A percentile compares a stretch with the other conserved stretches of the same genome.
phyloP scores from a whole-genome alignment of 2,113 vertebrate genomes.

The Meles meles region DNA sequence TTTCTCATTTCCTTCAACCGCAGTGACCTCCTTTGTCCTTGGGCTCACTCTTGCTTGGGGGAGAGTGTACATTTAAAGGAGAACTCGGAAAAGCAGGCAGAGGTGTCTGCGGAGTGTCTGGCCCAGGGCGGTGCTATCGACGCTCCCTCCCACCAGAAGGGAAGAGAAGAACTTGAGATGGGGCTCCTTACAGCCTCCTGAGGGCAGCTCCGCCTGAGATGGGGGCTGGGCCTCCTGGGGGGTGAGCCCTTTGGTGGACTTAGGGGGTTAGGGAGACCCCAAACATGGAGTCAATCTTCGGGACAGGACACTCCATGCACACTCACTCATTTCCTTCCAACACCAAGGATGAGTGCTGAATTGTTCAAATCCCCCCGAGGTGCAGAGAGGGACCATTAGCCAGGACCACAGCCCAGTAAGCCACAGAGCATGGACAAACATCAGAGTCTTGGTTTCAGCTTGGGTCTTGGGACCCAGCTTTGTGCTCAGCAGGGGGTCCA shows the following conservation, averaged over 20 bases:
- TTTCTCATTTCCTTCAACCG: not conserved
- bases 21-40: not conserved
- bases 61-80: not conserved
- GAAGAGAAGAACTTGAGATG: not conserved
- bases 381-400: not conserved
- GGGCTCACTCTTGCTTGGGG: not conserved
- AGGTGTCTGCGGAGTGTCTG: not conserved
- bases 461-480: not conserved
- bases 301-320: not conserved
- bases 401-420: not conserved
- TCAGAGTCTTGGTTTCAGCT: not conserved
- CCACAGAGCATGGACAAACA: fast-evolving
- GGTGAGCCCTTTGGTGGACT: not conserved
- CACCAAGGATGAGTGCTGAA: not conserved
- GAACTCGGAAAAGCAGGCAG: not conserved
- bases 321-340: not conserved
- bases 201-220: not conserved
- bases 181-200: not conserved
- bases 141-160: not conserved
- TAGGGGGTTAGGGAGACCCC: not conserved
- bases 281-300: not conserved
- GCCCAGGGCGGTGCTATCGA: not conserved
- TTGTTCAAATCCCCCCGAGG: not conserved
- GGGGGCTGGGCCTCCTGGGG: not conserved
- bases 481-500: not conserved